Percentiles rank a stretch among this genome's conserved stretches.
Conservation (phyloP, 2,888 invertebrate species). For the Scaptomyza polygonia region DNA sequence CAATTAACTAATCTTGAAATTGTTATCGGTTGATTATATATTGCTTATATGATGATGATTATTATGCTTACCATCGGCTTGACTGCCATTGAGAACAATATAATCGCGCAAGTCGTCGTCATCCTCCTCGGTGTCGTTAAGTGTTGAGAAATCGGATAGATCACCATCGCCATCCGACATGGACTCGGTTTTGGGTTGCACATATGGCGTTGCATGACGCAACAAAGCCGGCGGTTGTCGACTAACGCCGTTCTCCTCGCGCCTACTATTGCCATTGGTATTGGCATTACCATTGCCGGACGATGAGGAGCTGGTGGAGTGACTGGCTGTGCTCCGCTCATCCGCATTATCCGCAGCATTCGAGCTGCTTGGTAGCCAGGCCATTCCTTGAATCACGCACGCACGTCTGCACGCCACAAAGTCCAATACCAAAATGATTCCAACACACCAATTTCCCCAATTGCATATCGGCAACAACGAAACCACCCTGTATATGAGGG, state of each 20-base stretch:
- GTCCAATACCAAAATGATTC: constrained; percentile 31
- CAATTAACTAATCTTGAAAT: too few relatives aligned
- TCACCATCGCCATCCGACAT: constrained; percentile 83
- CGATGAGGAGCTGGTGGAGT: constrained; percentile 56
- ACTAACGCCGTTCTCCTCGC: constrained; percentile 26
- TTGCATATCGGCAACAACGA: neutral
- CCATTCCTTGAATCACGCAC: constrained; percentile 37
- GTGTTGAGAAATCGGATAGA: constrained; percentile 87
- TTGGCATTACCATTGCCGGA: constrained; percentile 25
- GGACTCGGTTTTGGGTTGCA: constrained; percentile 81
- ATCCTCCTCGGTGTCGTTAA: constrained; percentile 93
- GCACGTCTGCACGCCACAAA: constrained; percentile 23
- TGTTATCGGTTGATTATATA: too few relatives aligned
- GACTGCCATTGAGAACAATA: constrained; percentile 64
- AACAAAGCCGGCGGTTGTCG: constrained; percentile 46
- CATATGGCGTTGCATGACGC: constrained; percentile 58
- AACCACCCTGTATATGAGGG: constrained; percentile 12
- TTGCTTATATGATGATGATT: too few relatives aligned
- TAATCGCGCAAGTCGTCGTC: constrained; percentile 83
- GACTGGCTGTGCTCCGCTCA: constrained; percentile 70
- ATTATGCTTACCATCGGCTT: constrained; percentile 68
- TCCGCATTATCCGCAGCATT: constrained; percentile 65
- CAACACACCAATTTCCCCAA: too few relatives aligned
- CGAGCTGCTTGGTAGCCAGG: constrained; percentile 68
- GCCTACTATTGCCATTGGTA: constrained; percentile 8